phyloP scores from a whole-genome alignment of 2,888 invertebrate species.

The Himalopsyche anomala region DNA sequence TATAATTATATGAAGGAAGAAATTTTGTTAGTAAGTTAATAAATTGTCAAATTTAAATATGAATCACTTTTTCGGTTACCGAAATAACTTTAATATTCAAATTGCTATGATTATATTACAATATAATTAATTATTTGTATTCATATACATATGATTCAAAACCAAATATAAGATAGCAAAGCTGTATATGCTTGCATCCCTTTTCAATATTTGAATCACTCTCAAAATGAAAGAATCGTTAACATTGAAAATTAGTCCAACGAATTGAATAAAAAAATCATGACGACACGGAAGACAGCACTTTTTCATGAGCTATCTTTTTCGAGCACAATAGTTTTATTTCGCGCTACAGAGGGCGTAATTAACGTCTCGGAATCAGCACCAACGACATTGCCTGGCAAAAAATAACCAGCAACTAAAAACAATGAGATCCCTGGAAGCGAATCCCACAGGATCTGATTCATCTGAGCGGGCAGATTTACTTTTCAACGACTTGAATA shows the following conservation, averaged over 20 bases:
- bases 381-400: conserved; percentile 18
- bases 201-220: too few species aligned
- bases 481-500: conserved; percentile 10
- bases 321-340: conserved; percentile 23
- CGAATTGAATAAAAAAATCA: conserved; percentile 6
- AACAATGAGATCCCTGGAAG: conserved; percentile 26
- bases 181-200: too few species aligned
- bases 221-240: not conserved
- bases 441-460: conserved; percentile 5
- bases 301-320: not conserved
- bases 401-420: conserved; percentile 3
- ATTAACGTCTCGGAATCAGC: conserved; percentile 42
- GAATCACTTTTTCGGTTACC: too few species aligned
- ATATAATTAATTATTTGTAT: too few species aligned
- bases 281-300: not conserved
- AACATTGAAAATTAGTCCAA: conserved; percentile 17
- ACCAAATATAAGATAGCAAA: too few species aligned
- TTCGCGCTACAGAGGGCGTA: conserved; percentile 11
- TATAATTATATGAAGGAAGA: too few species aligned
- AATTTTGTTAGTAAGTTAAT: too few species aligned
- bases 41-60: too few species aligned
- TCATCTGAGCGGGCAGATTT: conserved; percentile 37
- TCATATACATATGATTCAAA: too few species aligned
- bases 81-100: too few species aligned
- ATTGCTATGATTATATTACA: too few species aligned